Conservation (phyloP, 2,888 invertebrate species). For the Drosophila acutilabella region DNA sequence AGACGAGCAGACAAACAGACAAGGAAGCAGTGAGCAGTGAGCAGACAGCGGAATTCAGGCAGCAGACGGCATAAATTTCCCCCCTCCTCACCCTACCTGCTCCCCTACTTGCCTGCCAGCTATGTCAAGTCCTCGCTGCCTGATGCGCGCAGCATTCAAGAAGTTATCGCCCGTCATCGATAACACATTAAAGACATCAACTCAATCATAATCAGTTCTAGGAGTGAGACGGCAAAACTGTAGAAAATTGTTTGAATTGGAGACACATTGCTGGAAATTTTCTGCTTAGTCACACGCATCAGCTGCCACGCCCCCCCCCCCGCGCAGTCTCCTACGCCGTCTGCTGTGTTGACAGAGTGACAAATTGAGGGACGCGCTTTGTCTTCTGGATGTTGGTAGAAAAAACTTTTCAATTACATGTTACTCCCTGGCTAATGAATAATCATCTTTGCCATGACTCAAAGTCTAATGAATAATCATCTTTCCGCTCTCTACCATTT, state of each 20-base stretch:
- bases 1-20: slow-evolving; percentile 39
- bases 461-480: slow-evolving; percentile 54
- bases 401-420: slow-evolving; percentile 75
- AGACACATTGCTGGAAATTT: slow-evolving; percentile 45
- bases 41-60: slow-evolving; percentile 6
- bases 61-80: neutral
- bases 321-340: slow-evolving; percentile 11
- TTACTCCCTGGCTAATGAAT: slow-evolving; percentile 52
- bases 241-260: slow-evolving; percentile 9
- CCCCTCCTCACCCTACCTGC: neutral
- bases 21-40: slow-evolving; percentile 42
- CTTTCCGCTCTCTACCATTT: neutral
- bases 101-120: neutral
- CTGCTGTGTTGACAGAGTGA: slow-evolving; percentile 46
- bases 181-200: slow-evolving; percentile 80
- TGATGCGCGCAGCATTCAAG: neutral
- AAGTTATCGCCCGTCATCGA: slow-evolving; percentile 46
- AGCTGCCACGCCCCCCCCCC: slow-evolving; percentile 40
- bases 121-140: slow-evolving; percentile 5
- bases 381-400: slow-evolving; percentile 30
- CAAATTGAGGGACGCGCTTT: slow-evolving; percentile 73
- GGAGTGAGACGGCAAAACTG: neutral
- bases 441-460: slow-evolving; percentile 34
- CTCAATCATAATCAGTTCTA: slow-evolving; percentile 75
- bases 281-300: slow-evolving; percentile 65